Percentiles rank a stretch among this genome's conserved stretches.
These are phyloP conservation scores for Tragulus kanchil DNA, from an alignment of 2,113 vertebrate species.

Conservation along the genomic window DNA sequence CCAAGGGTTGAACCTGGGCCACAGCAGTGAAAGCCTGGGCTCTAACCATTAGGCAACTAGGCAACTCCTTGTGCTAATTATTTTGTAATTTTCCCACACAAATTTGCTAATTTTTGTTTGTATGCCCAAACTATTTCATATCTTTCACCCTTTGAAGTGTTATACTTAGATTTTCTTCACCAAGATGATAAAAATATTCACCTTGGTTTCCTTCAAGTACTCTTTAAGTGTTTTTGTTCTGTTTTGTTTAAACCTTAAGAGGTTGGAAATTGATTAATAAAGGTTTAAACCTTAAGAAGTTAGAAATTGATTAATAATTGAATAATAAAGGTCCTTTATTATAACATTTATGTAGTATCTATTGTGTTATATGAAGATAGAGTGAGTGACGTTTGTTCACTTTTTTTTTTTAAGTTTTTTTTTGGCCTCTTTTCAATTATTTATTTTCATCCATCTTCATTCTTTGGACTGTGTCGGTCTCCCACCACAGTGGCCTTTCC, in stretches of 20 bases:
- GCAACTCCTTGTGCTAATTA: neutral
- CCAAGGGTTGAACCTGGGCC: neutral
- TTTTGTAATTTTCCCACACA: neutral
- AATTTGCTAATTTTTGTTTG: neutral
- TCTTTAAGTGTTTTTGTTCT: neutral
- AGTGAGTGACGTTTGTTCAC: neutral
- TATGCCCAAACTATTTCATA: neutral
- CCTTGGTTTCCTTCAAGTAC: neutral
- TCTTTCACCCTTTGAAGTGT: neutral
- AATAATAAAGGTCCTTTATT: neutral
- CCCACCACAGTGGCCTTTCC: too few relatives aligned
- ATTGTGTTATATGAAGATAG: neutral
- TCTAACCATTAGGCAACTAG: neutral
- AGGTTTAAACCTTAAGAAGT: neutral
- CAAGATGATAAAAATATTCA: neutral
- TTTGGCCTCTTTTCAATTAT: too few relatives aligned
- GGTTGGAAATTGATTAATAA: neutral
- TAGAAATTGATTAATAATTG: neutral
- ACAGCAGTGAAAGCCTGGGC: neutral
- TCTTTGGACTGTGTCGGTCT: too few relatives aligned
- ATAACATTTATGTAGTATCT: neutral
- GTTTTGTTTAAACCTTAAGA: neutral
- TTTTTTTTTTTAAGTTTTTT: neutral
- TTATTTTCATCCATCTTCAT: too few relatives aligned
- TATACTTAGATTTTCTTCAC: neutral